Conservation (phyloP, 2,797 vertebrate species). For the Columba guinea region DNA sequence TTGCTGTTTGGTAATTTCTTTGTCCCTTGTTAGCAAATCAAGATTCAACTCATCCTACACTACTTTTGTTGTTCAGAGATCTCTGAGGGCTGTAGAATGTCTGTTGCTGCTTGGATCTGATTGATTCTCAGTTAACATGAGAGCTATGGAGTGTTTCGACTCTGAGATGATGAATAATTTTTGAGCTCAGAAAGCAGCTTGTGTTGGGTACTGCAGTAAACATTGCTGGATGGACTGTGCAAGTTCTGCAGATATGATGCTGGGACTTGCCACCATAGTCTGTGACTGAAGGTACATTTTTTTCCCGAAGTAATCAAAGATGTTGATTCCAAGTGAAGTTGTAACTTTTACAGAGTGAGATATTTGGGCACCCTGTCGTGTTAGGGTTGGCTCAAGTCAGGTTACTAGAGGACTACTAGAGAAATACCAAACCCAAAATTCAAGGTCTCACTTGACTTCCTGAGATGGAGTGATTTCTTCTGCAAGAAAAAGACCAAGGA, state of each 20-base stretch:
- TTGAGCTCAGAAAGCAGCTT: background rate
- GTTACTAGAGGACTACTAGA: background rate
- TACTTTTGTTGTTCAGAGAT: background rate
- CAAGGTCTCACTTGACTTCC: background rate
- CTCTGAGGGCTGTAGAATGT: background rate
- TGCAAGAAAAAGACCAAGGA: background rate
- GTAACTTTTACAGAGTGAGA: background rate
- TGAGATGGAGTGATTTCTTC: background rate
- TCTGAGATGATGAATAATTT: background rate
- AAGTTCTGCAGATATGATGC: background rate
- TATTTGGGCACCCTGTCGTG: background rate
- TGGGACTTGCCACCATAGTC: background rate
- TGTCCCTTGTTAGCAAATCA: constrained; percentile 9
- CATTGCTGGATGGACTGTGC: background rate
- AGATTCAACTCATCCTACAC: background rate
- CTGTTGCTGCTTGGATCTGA: background rate
- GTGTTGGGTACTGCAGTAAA: background rate
- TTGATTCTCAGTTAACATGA: background rate
- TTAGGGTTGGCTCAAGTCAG: background rate
- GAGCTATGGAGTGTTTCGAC: background rate
- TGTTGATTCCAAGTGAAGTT: background rate
- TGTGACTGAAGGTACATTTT: background rate
- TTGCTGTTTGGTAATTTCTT: background rate
- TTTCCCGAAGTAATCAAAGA: background rate
- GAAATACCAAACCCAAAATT: background rate